A percentile compares a stretch with the other conserved stretches of the same genome.
Evolutionary conservation across 2,888 invertebrate species (phyloP).

Genomic region (Copidosoma aretas): DNA sequence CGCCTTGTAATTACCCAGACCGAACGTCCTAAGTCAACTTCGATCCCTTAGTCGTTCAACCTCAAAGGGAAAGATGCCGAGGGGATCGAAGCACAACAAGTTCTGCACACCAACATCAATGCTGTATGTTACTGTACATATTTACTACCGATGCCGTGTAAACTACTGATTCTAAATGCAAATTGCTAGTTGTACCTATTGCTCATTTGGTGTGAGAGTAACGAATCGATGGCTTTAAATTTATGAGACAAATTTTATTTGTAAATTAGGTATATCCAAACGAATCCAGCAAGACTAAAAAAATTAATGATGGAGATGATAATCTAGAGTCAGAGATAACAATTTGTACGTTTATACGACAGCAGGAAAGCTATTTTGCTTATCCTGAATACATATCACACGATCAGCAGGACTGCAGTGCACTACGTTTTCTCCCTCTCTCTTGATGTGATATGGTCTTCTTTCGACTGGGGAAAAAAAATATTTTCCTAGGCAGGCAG

Average conservation of each 20-base stretch:
- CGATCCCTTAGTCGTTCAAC: slow-evolving; percentile 1
- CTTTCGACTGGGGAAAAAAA: slow-evolving; percentile 11
- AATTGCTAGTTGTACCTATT: not conserved
- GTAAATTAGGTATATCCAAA: too few relatives aligned
- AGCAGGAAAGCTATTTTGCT: not conserved
- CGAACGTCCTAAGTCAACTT: slow-evolving; percentile 50
- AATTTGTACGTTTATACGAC: not conserved
- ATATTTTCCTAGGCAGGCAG: slow-evolving; percentile 21
- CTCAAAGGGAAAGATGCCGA: not conserved
- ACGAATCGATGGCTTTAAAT: too few relatives aligned
- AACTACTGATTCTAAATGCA: not conserved
- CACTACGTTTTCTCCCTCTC: not conserved
- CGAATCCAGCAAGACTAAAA: too few relatives aligned
- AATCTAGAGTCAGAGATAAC: too few relatives aligned
- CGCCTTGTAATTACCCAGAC: slow-evolving; percentile 49
- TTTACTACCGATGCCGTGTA: not conserved
- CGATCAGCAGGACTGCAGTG: too few relatives aligned
- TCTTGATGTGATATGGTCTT: slow-evolving; percentile 8
- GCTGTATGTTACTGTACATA: not conserved
- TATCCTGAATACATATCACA: not conserved
- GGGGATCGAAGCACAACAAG: not conserved
- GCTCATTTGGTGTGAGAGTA: not conserved
- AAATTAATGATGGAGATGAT: too few relatives aligned
- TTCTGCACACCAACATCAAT: not conserved
- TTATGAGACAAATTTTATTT: not conserved